Conservation (phyloP, 2,888 invertebrate species). For the Pycnomerus fuliginosus region DNA sequence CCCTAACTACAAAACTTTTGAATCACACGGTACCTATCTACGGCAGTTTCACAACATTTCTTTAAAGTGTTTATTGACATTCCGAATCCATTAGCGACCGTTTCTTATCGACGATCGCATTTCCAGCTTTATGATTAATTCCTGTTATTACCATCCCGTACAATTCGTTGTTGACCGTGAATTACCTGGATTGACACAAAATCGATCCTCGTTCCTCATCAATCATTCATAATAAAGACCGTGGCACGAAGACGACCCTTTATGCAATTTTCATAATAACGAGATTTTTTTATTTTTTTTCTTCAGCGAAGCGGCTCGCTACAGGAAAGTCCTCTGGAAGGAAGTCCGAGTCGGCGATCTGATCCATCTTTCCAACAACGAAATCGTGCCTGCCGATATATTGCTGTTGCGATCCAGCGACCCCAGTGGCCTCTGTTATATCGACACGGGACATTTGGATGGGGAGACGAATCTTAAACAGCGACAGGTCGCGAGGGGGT, state of each 20-base stretch:
- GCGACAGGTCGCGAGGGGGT: constrained; percentile 78
- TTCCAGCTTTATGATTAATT: no score
- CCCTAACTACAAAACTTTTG: no score
- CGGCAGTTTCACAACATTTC: no score
- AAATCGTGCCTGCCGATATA: constrained; percentile 95
- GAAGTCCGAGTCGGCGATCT: constrained; percentile 91
- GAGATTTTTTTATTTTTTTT: no score
- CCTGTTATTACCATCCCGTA: no score
- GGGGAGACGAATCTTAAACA: constrained; percentile 96
- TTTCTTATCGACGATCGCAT: no score
- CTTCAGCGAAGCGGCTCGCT: constrained; percentile 73
- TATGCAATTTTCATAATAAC: no score
- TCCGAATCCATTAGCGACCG: no score
- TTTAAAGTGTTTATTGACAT: no score
- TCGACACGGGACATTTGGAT: constrained; percentile 95
- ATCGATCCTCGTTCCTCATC: constrained; percentile 12
- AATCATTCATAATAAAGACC: constrained; percentile 9
- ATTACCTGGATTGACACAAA: constrained; percentile 16
- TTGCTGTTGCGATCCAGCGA: constrained; percentile 86
- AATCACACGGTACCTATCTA: no score
- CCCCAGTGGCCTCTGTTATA: constrained; percentile 84
- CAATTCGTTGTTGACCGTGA: constrained; percentile 12
- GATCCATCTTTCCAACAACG: constrained; percentile 94
- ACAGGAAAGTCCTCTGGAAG: constrained; percentile 85
- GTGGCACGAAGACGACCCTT: no score